Base-by-base conservation (phyloP, 2,797 vertebrate genomes). In the Enteromius radiatus region DNA sequence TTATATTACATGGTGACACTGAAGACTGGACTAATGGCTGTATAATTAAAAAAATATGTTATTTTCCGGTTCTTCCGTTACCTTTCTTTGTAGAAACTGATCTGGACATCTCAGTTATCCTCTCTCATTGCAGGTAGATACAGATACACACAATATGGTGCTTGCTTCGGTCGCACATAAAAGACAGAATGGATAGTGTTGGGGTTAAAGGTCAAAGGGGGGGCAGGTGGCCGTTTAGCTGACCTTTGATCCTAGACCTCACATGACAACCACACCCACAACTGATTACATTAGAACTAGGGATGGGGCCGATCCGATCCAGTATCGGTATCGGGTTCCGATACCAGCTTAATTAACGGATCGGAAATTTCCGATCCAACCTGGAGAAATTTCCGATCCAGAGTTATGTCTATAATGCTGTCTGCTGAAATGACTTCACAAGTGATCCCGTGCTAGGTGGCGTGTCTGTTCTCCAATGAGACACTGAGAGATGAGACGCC, bases 221-320 rank as follows among this genome's bases (percentile, higher is more conserved):
- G 89, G 88, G 90, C 93, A 94, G 91, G 89, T 92, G 93, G 92
- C 87, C 84, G 9, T 94, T 93, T 90, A 84, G 85, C 82, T 89
- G 92, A 92, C 89, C 92, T 91, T 19, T 90, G 91, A 92, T 91
- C 90, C 31, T 4, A 45, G 90, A 88, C 84, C 90, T 92, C 86
- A 91, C 87, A 88, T 91, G 88, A 76, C 76, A 83, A 84, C 86
- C 85, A 84, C 76, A 84, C 89, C 84, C 78, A 54, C 86, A 86
- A 86, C 84, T 90, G 82, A 91, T 90, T 85, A 84, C 88, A 89
- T 92, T 89, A 90, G 80, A 82, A 17, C n/a, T n/a, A n/a, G n/a
- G n/a, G n/a, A n/a, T n/a, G n/a, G n/a, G n/a, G n/a, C n/a, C n/a
- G n/a, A n/a, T n/a, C n/a, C n/a, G n/a, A n/a, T n/a, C n/a, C n/a